Evolutionary conservation across 2,888 invertebrate genomes (phyloP), one percentile per base, ranked within the genome.

Genomic region (Rugalucina vietnamica): DNA sequence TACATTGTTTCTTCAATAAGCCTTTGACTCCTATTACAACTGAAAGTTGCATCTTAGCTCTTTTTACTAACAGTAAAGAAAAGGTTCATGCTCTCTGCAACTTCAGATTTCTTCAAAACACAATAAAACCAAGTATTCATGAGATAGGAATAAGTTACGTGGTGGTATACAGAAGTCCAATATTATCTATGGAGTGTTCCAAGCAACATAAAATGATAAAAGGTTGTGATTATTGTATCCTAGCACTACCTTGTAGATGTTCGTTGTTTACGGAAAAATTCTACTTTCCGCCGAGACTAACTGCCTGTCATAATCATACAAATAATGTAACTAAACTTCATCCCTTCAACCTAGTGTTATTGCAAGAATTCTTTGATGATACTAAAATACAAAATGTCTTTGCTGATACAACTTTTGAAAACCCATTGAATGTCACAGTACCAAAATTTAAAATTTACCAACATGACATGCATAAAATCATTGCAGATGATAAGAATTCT

Each of bases 161-260:
- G 24, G 76, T 43, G 3, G 49, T 50, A 14, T 74, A 37, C 36
- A 12, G 39, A 39, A 65, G 32, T 43, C 37, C 76, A 8, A 39
- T 76, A 57, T 60, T 76, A 57, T 76, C 76, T 29, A 37, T 60
- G 39, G 54, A 43, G 29, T 76, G 65, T 29, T 21, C 43, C 54
- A 36, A 60, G 50, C 27, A 37, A 37, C 65, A 65, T 43, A 37
- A 76, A 37, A 76, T 76, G 65, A 43, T 60, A 60, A 76, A 76
- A 29, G 65, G 60, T 14, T 76, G 36, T 76, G 39, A 60, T 36
- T 50, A 29, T 75, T 74, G 72, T 24, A 49, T 43, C 24, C 18
- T 72, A 12, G 10, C 39, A 72, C 8, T 72, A 27, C 72, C 72
- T 24, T 43, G 72, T 29, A 1, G 18, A 27, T 72, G 72, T 29